phyloP scores from a whole-genome alignment of 2,888 invertebrate species.

The Heliconius ismenius region DNA sequence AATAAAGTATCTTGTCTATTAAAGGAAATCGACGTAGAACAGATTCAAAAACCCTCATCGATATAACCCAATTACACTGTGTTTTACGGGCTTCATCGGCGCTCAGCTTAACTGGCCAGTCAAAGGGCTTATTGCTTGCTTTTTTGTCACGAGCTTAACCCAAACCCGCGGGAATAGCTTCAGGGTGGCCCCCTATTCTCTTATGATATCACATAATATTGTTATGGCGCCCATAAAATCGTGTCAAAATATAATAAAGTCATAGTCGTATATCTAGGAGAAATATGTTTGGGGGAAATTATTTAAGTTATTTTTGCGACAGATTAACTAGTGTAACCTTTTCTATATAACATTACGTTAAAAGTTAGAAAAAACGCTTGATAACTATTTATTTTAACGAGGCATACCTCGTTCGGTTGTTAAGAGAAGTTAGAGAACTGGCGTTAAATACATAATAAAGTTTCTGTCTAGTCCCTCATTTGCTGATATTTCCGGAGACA shows the following conservation, averaged over 20 bases:
- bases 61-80: constrained; percentile 19
- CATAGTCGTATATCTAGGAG: constrained; percentile 19
- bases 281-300: constrained; percentile 29
- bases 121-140: constrained; percentile 24
- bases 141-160: constrained; percentile 16
- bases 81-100: constrained; percentile 12
- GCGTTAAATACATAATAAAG: background rate
- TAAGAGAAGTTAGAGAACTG: too few relatives aligned
- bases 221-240: constrained; percentile 41
- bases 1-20: constrained; percentile 2
- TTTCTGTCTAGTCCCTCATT: background rate
- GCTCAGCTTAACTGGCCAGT: constrained; percentile 17
- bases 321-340: constrained; percentile 8
- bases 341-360: background rate
- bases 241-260: constrained; percentile 41
- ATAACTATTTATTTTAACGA: background rate
- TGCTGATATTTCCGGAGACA: background rate
- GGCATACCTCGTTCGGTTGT: background rate
- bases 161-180: constrained; percentile 14
- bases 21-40: constrained; percentile 18
- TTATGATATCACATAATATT: constrained; percentile 39
- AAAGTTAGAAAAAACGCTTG: background rate
- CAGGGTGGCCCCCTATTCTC: constrained; percentile 16
- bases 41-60: constrained; percentile 19
- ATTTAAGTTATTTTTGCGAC: constrained; percentile 6